Conservation (phyloP, 2,888 invertebrate species). For the Ornithoptera alexandrae region DNA sequence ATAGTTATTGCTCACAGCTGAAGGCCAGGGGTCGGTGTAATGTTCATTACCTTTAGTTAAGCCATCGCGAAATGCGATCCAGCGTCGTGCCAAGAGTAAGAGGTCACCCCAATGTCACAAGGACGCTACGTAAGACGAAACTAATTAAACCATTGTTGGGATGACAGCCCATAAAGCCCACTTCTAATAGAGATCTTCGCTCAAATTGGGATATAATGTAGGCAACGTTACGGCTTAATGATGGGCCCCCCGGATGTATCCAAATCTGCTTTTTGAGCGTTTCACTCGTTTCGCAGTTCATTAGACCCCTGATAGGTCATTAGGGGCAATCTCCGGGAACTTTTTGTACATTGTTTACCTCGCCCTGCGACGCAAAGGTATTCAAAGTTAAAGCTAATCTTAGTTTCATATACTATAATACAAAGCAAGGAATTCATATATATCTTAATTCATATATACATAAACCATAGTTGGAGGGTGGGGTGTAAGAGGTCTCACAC, state of each 20-base stretch:
- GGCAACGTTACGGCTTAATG: constrained; percentile 14
- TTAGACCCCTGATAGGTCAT: not conserved
- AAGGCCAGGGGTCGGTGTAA: not conserved
- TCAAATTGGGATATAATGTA: constrained; percentile 26
- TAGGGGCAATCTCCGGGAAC: not conserved
- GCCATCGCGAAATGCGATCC: constrained; percentile 17
- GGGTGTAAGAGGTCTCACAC: too few species aligned
- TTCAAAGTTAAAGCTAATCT: not conserved
- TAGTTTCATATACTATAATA: too few species aligned
- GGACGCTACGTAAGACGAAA: constrained; percentile 18
- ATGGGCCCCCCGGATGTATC: constrained; percentile 2
- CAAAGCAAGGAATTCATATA: too few species aligned
- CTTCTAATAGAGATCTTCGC: constrained; percentile 17
- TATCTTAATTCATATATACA: too few species aligned
- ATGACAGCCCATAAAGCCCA: constrained; percentile 22
- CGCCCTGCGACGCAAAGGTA: not conserved
- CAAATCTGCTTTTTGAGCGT: constrained; percentile 5
- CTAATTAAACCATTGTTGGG: constrained; percentile 25
- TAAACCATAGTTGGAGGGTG: too few species aligned
- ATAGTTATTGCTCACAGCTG: not conserved
- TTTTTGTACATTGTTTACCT: not conserved
- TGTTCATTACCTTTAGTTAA: constrained; percentile 9
- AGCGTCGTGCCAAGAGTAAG: not conserved
- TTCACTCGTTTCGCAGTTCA: constrained; percentile 1
- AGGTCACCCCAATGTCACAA: constrained; percentile 12